A percentile compares a stretch with the other conserved stretches of the same genome.
phyloP scores from a whole-genome alignment of 2,888 invertebrate species.

The Cybosia mesomella region DNA sequence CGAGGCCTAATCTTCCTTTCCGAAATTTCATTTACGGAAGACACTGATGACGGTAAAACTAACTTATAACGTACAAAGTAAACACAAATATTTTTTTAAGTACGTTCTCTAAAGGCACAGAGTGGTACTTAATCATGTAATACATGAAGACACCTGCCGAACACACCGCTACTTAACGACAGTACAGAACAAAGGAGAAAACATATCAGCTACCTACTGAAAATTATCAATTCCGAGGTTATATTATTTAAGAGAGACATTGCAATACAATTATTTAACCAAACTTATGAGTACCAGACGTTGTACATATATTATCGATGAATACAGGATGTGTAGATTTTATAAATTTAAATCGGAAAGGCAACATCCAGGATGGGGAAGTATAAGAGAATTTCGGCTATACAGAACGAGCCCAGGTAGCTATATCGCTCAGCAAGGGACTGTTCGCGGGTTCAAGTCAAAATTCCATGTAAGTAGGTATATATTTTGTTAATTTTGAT shows the following conservation, averaged over 20 bases:
- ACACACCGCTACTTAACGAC: not conserved
- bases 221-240: conserved; percentile 13
- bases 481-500: no score
- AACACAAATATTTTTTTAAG: not conserved
- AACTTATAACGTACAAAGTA: no score
- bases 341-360: not conserved
- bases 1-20: no score
- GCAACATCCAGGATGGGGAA: no score
- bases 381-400: no score
- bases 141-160: conserved; percentile 5
- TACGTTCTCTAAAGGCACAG: not conserved
- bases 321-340: not conserved
- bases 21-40: no score
- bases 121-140: not conserved
- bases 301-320: not conserved
- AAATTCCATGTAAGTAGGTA: no score
- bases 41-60: no score
- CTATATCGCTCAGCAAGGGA: no score
- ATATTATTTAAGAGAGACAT: conserved; percentile 6
- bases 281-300: not conserved
- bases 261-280: conserved; percentile 9
- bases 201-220: not conserved
- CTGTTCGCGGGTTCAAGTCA: no score
- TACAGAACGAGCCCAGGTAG: no score
- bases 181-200: conserved; percentile 5